Percentiles rank a stretch among this genome's conserved stretches.
phyloP scores from a whole-genome alignment of 1,140 invertebrate genomes.

The Camponotus floridanus region DNA sequence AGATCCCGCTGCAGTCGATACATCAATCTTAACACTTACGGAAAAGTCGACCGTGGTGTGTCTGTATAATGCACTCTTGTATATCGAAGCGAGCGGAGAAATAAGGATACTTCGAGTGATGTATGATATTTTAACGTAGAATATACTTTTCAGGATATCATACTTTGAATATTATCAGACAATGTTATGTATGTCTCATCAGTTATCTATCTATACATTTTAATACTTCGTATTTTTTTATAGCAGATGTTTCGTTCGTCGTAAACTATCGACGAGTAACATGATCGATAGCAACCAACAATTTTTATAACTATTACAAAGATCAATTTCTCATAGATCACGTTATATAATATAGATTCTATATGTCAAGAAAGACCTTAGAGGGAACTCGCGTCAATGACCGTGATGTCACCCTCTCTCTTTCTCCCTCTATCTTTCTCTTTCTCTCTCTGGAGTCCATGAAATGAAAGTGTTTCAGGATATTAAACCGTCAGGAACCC shows the following conservation, averaged over 20 bases:
- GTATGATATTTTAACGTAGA: conserved; percentile 39
- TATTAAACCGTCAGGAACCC: conserved; percentile 53
- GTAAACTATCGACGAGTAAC: not conserved
- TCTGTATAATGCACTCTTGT: conserved; percentile 35
- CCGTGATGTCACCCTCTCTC: conserved; percentile 8
- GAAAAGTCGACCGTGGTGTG: conserved; percentile 20
- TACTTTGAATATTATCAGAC: conserved; percentile 31
- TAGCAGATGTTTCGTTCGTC: not conserved
- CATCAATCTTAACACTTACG: conserved; percentile 46
- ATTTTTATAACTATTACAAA: not conserved
- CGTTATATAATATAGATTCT: conserved; percentile 40
- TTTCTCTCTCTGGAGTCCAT: conserved; percentile 30
- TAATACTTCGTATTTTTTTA: not conserved
- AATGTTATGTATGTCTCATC: conserved; percentile 5
- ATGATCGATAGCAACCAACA: not conserved
- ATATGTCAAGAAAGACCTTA: not conserved
- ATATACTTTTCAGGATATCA: conserved; percentile 33
- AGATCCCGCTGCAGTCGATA: conserved; percentile 21
- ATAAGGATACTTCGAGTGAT: conserved; percentile 27
- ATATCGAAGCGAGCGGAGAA: conserved; percentile 6
- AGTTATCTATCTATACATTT: conserved; percentile 4
- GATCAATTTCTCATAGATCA: not conserved
- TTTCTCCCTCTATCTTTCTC: not conserved
- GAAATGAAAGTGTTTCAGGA: conserved; percentile 60
- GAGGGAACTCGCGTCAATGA: conserved; percentile 43